These are phyloP conservation scores for Ephialtes manifestator DNA, from an alignment of 2,888 invertebrate species.

Conservation along the genomic window DNA sequence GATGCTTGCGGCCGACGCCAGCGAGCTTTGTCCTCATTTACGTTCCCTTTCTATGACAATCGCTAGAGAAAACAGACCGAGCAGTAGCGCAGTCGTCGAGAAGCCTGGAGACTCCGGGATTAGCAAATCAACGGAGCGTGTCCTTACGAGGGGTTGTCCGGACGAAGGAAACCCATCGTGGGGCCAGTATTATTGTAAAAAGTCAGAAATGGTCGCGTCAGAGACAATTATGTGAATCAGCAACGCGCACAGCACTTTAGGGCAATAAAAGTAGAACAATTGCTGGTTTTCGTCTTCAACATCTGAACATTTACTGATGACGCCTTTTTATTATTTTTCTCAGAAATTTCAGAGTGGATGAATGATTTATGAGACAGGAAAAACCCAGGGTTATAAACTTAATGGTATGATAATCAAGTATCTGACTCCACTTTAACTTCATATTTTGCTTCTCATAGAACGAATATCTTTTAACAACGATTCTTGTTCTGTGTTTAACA, in stretches of 20 bases:
- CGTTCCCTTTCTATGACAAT: conserved; percentile 2
- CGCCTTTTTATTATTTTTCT: not conserved
- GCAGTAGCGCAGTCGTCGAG: not conserved
- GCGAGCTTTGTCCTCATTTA: not conserved
- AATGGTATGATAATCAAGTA: not conserved
- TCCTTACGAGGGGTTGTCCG: conserved; percentile 28
- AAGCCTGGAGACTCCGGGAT: not conserved
- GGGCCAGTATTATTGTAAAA: not conserved
- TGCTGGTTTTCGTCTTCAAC: not conserved
- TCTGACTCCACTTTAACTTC: not conserved
- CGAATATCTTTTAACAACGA: not conserved
- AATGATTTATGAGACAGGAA: too few relatives aligned
- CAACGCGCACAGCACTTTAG: not conserved
- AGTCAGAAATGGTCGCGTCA: not conserved
- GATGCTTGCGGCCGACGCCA: conserved; percentile 3
- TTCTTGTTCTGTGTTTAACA: not conserved
- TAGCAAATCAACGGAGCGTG: conserved; percentile 57
- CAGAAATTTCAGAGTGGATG: not conserved
- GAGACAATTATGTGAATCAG: conserved; percentile 1
- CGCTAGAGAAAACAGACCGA: not conserved
- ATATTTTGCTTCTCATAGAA: not conserved
- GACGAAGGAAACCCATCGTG: not conserved
- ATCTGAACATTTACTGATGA: not conserved
- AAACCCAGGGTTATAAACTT: not conserved
- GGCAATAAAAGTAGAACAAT: not conserved